Evolutionary conservation across 2,888 invertebrate species (phyloP).

Genomic region (Venusia cambrica): DNA sequence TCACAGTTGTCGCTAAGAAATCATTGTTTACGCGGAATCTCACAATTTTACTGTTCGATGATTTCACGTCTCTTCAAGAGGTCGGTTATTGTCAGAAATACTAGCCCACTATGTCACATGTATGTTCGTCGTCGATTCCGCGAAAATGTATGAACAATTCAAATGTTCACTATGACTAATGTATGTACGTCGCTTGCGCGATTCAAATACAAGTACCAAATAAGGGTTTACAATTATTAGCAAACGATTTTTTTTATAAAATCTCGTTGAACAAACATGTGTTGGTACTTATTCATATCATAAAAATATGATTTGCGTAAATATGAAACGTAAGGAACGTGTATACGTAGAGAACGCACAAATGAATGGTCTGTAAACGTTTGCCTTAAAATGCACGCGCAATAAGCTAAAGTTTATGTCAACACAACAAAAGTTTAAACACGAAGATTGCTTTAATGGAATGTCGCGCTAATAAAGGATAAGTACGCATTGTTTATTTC

Average conservation of each 20-base stretch:
- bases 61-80: slow-evolving; percentile 19
- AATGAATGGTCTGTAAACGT: slow-evolving; percentile 16
- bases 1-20: slow-evolving; percentile 50
- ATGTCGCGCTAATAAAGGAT: slow-evolving; percentile 46
- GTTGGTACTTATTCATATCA: too few relatives aligned
- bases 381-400: slow-evolving; percentile 16
- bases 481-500: slow-evolving; percentile 48
- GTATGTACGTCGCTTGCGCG: too few relatives aligned
- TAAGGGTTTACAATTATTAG: too few relatives aligned
- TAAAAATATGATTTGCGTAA: too few relatives aligned
- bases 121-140: too few relatives aligned
- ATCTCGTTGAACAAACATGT: too few relatives aligned
- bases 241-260: too few relatives aligned
- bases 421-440: too few relatives aligned
- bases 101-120: slow-evolving; percentile 3
- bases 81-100: slow-evolving; percentile 9
- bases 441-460: slow-evolving; percentile 38
- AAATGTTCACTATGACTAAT: too few relatives aligned
- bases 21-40: slow-evolving; percentile 51
- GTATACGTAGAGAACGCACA: slow-evolving; percentile 1
- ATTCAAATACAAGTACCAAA: too few relatives aligned
- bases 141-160: slow-evolving; percentile 7
- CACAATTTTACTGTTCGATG: slow-evolving; percentile 34
- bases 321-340: too few relatives aligned
- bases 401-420: too few relatives aligned